Conservation (phyloP, 2,797 vertebrate genomes). For the Syncerus caffer region DNA sequence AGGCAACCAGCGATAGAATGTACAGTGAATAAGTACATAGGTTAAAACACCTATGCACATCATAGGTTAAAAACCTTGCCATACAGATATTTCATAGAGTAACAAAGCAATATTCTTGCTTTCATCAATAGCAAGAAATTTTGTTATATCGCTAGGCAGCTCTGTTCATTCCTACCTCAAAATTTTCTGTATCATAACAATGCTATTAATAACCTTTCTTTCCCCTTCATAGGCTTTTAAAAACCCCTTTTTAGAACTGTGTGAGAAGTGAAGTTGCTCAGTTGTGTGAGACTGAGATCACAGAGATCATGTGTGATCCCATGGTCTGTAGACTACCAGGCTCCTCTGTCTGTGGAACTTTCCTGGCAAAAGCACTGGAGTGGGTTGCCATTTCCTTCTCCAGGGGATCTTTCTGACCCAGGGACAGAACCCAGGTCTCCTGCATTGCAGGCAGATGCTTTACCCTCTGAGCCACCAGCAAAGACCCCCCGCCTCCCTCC, state of each 20-base stretch:
- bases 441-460: neutral
- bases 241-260: neutral
- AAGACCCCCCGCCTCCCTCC: fast-evolving
- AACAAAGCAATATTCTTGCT: neutral
- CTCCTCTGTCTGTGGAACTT: neutral
- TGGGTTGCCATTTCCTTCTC: neutral
- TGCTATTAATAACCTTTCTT: neutral
- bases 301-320: neutral
- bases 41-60: neutral
- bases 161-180: neutral
- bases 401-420: neutral
- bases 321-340: neutral
- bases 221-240: neutral
- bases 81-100: neutral
- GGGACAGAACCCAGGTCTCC: neutral
- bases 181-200: neutral
- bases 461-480: neutral
- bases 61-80: neutral
- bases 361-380: neutral
- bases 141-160: neutral
- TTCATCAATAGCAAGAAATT: neutral
- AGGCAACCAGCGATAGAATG: neutral
- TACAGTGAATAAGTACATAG: neutral
- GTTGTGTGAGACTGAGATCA: neutral
- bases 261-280: neutral